These are phyloP conservation scores for Selene dorsalis DNA, from an alignment of 2,797 vertebrate species.

Conservation along the genomic window DNA sequence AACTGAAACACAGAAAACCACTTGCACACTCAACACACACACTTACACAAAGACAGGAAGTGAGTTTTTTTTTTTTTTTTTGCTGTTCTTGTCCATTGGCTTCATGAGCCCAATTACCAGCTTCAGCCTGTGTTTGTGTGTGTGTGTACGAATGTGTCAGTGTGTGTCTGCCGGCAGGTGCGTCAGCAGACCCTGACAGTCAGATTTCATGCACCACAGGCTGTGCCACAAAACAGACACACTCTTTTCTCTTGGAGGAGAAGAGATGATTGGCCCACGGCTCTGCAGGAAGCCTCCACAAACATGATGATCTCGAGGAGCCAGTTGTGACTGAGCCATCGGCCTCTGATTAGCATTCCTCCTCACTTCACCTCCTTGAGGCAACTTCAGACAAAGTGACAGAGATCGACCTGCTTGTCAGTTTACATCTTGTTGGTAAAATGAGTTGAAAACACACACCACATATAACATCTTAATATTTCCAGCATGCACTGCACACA, in stretches of 20 bases:
- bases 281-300: slow-evolving; percentile 50
- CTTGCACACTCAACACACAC: slow-evolving; percentile 20
- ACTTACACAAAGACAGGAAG: slow-evolving; percentile 37
- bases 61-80: slow-evolving; percentile 30
- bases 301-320: slow-evolving; percentile 51
- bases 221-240: slow-evolving; percentile 51
- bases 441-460: background rate
- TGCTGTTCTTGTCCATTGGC: slow-evolving; percentile 59
- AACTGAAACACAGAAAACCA: slow-evolving; percentile 57
- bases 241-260: slow-evolving; percentile 50
- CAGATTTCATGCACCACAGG: slow-evolving; percentile 79
- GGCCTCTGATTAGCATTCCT: slow-evolving; percentile 39
- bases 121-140: slow-evolving; percentile 16
- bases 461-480: background rate
- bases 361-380: slow-evolving; percentile 26
- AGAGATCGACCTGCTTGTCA: slow-evolving; percentile 4
- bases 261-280: slow-evolving; percentile 58
- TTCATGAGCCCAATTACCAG: slow-evolving; percentile 72
- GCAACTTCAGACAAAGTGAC: slow-evolving; percentile 33
- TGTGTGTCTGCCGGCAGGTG: slow-evolving; percentile 64
- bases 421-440: slow-evolving; percentile 13
- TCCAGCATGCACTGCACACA: background rate
- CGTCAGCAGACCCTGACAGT: slow-evolving; percentile 74
- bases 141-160: slow-evolving; percentile 24
- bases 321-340: slow-evolving; percentile 53